Evolutionary conservation across 2,113 vertebrate species (phyloP).

Genomic region (Herpailurus yagouaroundi): DNA sequence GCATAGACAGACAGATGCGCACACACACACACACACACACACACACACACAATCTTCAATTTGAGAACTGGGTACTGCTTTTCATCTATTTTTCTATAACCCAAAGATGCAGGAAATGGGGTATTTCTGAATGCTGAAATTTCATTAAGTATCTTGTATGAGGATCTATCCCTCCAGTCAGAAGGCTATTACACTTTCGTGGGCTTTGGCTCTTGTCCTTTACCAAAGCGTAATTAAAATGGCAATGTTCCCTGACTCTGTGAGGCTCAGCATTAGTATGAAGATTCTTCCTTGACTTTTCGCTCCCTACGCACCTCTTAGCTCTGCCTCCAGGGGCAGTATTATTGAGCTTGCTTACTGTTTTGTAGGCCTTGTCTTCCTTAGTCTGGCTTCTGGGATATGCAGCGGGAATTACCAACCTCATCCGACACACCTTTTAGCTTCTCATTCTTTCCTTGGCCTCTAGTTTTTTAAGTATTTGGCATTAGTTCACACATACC

Average conservation of each 20-base stretch:
- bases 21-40: not conserved
- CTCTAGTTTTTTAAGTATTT: not conserved
- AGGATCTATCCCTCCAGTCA: not conserved
- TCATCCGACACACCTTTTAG: not conserved
- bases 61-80: not conserved
- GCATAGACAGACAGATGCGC: not conserved
- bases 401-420: not conserved
- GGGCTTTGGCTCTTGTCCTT: not conserved
- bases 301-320: not conserved
- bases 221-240: not conserved
- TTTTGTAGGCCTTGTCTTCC: not conserved
- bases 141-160: not conserved
- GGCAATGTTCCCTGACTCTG: not conserved
- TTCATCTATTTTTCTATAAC: constrained; percentile 20
- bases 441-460: not conserved
- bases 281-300: not conserved
- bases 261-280: not conserved
- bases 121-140: not conserved
- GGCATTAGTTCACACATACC: not conserved
- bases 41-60: not conserved
- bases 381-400: not conserved
- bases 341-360: not conserved
- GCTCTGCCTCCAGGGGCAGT: not conserved
- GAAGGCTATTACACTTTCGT: not conserved
- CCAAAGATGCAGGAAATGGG: not conserved